Evolutionary conservation across 1,140 invertebrate species (phyloP).

Genomic region (Drosophila lacertosa): DNA sequence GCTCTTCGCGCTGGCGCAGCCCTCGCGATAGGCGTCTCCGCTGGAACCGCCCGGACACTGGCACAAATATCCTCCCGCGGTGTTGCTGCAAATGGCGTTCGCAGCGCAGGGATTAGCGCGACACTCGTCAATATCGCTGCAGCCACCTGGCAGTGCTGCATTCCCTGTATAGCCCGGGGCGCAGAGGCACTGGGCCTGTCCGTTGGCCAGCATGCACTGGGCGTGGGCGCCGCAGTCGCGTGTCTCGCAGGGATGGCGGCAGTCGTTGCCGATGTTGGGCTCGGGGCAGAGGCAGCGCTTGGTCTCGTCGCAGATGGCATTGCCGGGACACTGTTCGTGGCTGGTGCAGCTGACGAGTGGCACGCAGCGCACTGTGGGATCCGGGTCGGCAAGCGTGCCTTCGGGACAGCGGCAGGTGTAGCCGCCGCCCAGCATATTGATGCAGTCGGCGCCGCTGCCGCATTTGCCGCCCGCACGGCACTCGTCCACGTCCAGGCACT

Average conservation of each 20-base stretch:
- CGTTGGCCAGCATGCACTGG: conserved; percentile 94
- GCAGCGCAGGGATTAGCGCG: conserved; percentile 89
- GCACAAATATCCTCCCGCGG: conserved; percentile 93
- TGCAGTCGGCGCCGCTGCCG: conserved; percentile 91
- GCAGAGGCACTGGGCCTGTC: conserved; percentile 93
- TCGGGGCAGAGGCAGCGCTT: conserved; percentile 94
- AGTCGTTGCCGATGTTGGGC: conserved; percentile 95
- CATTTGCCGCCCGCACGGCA: conserved; percentile 88
- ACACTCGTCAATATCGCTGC: conserved; percentile 95
- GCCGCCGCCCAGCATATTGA: conserved; percentile 91
- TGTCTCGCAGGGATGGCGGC: conserved; percentile 95
- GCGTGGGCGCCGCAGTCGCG: conserved; percentile 93
- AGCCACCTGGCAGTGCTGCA: conserved; percentile 88
- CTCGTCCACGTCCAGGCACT: conserved; percentile 93
- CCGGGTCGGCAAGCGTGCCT: conserved; percentile 92
- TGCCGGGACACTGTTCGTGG: conserved; percentile 93
- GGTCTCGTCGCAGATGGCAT: conserved; percentile 92
- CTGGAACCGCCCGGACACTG: conserved; percentile 92
- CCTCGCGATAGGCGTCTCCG: conserved; percentile 89
- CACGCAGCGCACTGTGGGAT: conserved; percentile 90
- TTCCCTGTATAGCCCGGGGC: conserved; percentile 90
- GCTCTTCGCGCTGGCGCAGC: conserved; percentile 88
- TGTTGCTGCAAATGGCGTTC: conserved; percentile 94
- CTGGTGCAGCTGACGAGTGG: conserved; percentile 90
- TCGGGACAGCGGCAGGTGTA: conserved; percentile 92